Conservation (phyloP, 2,113 vertebrate species). For the Laterallus jamaicensis region DNA sequence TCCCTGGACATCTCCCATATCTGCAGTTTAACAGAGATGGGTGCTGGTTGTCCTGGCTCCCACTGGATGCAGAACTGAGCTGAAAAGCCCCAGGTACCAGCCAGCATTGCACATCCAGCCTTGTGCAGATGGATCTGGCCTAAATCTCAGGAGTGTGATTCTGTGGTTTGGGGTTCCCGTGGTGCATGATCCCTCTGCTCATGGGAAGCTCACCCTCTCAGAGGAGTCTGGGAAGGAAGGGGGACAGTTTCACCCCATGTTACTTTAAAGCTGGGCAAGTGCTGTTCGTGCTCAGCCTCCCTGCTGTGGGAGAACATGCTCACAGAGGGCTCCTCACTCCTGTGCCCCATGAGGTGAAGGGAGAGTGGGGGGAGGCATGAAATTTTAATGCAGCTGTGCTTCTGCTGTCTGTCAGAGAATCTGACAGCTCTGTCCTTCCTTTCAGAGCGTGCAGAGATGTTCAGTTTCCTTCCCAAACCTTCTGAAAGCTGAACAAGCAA, state of each 20-base stretch:
- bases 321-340: neutral
- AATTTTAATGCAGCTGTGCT: neutral
- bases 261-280: neutral
- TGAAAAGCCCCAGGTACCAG: neutral
- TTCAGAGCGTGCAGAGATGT: neutral
- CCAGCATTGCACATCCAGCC: neutral
- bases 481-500: constrained; percentile 42
- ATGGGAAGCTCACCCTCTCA: neutral
- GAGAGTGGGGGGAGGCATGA: neutral
- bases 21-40: neutral
- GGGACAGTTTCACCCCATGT: neutral
- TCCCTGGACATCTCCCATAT: neutral
- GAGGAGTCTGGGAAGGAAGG: neutral
- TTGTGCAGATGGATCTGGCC: neutral
- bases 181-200: neutral
- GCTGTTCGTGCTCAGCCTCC: neutral
- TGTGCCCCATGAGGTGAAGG: neutral
- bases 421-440: neutral
- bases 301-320: accelerated
- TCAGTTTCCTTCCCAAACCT: constrained; percentile 9
- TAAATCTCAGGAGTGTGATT: neutral
- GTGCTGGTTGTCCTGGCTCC: neutral
- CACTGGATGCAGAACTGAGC: neutral
- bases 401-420: neutral
- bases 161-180: neutral